A percentile compares a stretch with the other conserved stretches of the same genome.
These are phyloP conservation scores for Dendronephthya gigantea DNA, from an alignment of 64 coral and sea anemone species.

Conservation along the genomic window DNA sequence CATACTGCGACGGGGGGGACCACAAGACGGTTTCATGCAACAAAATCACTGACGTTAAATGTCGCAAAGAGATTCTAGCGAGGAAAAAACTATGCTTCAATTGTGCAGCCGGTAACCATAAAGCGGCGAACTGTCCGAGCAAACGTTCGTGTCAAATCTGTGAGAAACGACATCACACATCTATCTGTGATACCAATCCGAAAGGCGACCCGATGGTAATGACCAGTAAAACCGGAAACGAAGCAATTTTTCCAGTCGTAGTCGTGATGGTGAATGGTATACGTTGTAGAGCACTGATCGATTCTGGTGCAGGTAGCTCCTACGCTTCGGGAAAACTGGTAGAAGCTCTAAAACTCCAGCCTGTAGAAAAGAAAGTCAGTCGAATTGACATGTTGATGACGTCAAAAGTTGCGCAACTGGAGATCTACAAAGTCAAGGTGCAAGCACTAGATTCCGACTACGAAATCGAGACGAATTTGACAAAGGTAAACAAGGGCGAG, in stretches of 20 bases:
- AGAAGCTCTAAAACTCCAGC: neutral
- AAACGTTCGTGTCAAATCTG: neutral
- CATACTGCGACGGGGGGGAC: constrained; percentile 35
- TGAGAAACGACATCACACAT: constrained; percentile 16
- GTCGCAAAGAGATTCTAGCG: neutral
- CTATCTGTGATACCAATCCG: neutral
- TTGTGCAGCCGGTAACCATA: constrained; percentile 32
- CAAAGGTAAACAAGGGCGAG: constrained; percentile 25
- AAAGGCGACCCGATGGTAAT: neutral
- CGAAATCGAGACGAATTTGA: neutral
- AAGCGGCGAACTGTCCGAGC: constrained; percentile 34
- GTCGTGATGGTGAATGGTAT: constrained; percentile 32
- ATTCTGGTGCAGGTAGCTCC: constrained; percentile 7
- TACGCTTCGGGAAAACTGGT: constrained; percentile 20
- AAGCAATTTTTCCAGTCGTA: constrained; percentile 24
- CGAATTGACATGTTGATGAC: constrained; percentile 46
- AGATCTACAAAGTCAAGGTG: constrained; percentile 17
- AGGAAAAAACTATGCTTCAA: constrained; percentile 49
- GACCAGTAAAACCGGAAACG: neutral
- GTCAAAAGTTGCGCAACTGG: constrained; percentile 16
- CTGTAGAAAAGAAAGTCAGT: neutral
- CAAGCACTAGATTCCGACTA: constrained; percentile 2
- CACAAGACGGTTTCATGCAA: constrained; percentile 39
- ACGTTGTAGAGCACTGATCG: constrained; percentile 25
- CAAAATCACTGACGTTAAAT: neutral